Evolutionary conservation across 2,797 vertebrate species (phyloP), one percentile per base, ranked within the genome.

Genomic region (Pachyuromys duprasi): DNA sequence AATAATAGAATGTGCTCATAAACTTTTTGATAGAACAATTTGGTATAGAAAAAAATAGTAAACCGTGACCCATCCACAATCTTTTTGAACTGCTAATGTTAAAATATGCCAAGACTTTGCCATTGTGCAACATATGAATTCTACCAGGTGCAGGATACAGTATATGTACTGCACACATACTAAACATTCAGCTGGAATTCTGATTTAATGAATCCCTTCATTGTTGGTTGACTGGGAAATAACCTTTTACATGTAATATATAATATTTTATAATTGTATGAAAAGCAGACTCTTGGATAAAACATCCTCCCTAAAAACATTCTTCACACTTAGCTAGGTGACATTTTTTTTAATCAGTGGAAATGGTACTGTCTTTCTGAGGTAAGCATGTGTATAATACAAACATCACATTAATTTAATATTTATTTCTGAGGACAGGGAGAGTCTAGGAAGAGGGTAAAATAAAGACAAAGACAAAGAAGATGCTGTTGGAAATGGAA

Each of bases 261-360:
- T 72, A 95, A 91, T 82, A 28, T 93, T 62, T 83, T 92, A 88
- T 74, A 72, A 42, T 17, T 69, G 55, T 17, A 93, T 70, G 53
- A 69, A 93, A 97, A 96, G 67, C n/a, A 91, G 33, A 2, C 36
- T 93, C 28, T 72, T 69, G 33, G 39, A 18, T 69, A 91, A 82
- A 76, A 67, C 79, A 39, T 82, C 2, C 88, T 82, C 53, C 90
- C 39, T 45, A 90, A 87, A 83, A 90, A 3, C 26, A 63, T 14
- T 15, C 26, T 8, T 17, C 49, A 15, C n/a, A 62, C 18, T 72
- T 83, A 92, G 88, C 33, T 65, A 92, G 42, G 81, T 60, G 92
- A 39, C 69, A 55, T 7, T 3, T 84, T 3, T 84, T 79, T n/a
- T 28, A 55, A 33, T 6, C 26, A 82, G 65, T 69, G n/a, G 28